Conservation (phyloP, 2,113 vertebrate genomes). For the Neomonachus schauinslandi region DNA sequence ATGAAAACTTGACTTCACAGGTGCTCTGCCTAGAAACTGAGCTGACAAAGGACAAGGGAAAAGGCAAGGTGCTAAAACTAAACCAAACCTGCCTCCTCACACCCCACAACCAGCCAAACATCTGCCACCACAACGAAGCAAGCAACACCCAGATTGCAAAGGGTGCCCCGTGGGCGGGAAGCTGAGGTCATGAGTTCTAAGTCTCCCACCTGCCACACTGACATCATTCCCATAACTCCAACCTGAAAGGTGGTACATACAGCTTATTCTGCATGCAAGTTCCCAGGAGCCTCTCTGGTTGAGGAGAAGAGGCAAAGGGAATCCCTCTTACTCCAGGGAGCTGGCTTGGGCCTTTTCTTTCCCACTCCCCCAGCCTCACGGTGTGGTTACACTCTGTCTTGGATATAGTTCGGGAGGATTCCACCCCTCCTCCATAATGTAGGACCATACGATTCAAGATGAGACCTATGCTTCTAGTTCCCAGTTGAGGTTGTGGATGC, state of each 20-base stretch:
- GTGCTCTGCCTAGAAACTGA: not conserved
- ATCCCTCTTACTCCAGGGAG: not conserved
- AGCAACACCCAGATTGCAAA: not conserved
- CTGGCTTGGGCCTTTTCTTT: not conserved
- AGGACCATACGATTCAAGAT: not conserved
- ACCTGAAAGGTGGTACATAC: not conserved
- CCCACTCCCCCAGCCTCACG: not conserved
- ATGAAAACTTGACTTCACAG: not conserved
- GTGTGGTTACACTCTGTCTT: not conserved
- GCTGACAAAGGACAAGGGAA: not conserved
- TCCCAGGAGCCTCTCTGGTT: not conserved
- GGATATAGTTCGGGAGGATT: not conserved
- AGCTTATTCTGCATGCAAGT: not conserved
- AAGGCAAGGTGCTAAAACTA: not conserved
- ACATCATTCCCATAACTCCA: not conserved
- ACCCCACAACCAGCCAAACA: not conserved
- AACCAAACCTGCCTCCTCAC: not conserved
- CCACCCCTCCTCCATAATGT: not conserved
- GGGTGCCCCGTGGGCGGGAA: not conserved
- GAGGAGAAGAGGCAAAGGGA: not conserved
- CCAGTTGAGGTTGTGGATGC: not conserved
- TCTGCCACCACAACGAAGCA: not conserved
- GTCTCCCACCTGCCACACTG: not conserved
- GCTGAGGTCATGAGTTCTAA: not conserved
- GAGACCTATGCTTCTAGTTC: not conserved